phyloP scores from a whole-genome alignment of 2,113 vertebrate genomes.

The Diadophis punctatus region DNA sequence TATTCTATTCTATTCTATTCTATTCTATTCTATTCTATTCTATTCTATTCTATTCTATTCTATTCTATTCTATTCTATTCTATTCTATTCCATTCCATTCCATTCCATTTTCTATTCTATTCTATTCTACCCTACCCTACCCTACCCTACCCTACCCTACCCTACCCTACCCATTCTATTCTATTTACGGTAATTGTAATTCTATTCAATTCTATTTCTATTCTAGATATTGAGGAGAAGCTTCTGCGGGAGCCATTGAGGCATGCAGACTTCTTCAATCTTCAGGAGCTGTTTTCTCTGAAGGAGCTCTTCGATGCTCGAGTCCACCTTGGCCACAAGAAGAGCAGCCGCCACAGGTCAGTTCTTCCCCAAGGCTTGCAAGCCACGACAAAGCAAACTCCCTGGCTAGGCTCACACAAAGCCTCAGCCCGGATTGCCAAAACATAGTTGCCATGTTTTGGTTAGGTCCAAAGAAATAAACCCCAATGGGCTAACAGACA shows the following conservation, averaged over 20 bases:
- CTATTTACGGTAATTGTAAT: no score
- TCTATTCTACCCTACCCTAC: no score
- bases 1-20: no score
- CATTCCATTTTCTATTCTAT: no score
- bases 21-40: no score
- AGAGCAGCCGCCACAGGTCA: constrained; percentile 87
- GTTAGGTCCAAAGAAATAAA: not conserved
- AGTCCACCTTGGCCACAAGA: constrained; percentile 93
- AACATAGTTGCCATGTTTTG: not conserved
- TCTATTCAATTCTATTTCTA: no score
- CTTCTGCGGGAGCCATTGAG: constrained; percentile 71
- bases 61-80: no score
- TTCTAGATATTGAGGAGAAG: constrained; percentile 44
- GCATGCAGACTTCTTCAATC: constrained; percentile 83
- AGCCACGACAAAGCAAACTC: not conserved
- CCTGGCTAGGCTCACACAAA: not conserved
- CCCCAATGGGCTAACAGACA: not conserved
- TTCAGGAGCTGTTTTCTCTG: constrained; percentile 84
- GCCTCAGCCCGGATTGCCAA: not conserved
- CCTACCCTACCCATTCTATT: no score
- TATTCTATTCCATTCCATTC: no score
- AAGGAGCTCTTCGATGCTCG: constrained; percentile 86
- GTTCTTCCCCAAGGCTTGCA: not conserved
- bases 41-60: no score
- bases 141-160: no score